Conservation (phyloP, 2,113 vertebrate species). For the Microtus pennsylvanicus region DNA sequence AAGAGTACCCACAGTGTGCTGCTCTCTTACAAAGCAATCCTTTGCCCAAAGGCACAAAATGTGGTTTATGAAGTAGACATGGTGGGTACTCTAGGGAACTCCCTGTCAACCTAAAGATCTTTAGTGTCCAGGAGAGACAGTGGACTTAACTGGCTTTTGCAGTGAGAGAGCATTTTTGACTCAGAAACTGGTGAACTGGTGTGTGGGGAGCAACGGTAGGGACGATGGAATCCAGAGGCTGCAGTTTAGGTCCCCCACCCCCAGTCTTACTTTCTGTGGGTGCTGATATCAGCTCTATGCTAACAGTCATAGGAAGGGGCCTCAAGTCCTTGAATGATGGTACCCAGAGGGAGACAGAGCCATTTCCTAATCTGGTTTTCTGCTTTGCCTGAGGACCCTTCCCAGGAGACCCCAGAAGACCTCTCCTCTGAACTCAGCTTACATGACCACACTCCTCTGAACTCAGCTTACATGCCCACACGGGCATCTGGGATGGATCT, state of each 20-base stretch:
- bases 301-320: neutral
- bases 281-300: neutral
- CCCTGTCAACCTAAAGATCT: neutral
- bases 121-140: neutral
- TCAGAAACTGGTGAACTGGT: neutral
- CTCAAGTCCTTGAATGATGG: rapidly evolving
- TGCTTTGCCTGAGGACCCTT: neutral
- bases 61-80: neutral
- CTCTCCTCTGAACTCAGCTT: neutral
- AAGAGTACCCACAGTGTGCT: neutral
- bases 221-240: neutral
- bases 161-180: neutral
- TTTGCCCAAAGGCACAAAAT: constrained; percentile 33
- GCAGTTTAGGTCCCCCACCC: neutral
- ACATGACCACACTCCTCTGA: neutral
- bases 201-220: rapidly evolving
- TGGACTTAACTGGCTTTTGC: neutral
- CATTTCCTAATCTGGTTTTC: neutral
- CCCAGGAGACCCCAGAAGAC: neutral
- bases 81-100: neutral
- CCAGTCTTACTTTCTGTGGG: neutral
- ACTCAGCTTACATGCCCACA: neutral
- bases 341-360: neutral
- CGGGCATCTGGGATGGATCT: neutral
- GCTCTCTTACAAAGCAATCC: neutral